Evolutionary conservation across 2,797 vertebrate species (phyloP).

Genomic region (Geotrypetes seraphini): DNA sequence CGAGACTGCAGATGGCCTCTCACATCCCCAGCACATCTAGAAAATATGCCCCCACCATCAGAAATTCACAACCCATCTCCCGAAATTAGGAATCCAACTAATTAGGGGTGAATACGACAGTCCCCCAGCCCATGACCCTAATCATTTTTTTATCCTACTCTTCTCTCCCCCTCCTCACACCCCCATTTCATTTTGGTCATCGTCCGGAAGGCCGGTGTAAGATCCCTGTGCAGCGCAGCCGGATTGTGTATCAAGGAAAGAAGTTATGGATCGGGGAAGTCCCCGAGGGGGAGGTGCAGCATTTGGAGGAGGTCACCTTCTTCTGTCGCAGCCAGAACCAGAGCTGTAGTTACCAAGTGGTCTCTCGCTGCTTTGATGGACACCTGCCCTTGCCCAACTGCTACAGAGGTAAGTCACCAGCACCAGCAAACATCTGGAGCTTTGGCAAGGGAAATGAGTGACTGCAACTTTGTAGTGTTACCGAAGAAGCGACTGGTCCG

Average conservation of each 20-base stretch:
- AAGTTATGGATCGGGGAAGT: conserved; percentile 71
- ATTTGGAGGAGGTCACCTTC: conserved; percentile 61
- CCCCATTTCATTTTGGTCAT: too few relatives aligned
- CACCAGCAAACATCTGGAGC: too few relatives aligned
- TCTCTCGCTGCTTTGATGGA: conserved; percentile 55
- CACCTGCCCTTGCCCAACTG: conserved; percentile 53
- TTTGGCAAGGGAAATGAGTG: too few relatives aligned
- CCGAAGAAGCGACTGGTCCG: too few relatives aligned
- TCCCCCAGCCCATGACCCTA: not conserved
- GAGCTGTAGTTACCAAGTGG: conserved; percentile 52
- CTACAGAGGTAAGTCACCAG: conserved; percentile 63
- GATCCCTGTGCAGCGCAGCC: conserved; percentile 60
- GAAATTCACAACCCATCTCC: too few relatives aligned
- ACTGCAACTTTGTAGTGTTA: too few relatives aligned
- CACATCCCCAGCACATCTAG: too few relatives aligned
- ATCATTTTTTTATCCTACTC: not conserved
- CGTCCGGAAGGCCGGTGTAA: conserved; percentile 64
- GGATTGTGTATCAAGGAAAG: conserved; percentile 51
- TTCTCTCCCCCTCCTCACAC: not conserved
- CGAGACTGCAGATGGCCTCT: too few relatives aligned
- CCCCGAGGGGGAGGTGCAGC: conserved; percentile 55
- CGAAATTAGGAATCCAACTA: not conserved
- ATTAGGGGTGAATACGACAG: too few relatives aligned
- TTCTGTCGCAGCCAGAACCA: conserved; percentile 61
- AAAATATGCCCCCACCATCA: too few relatives aligned